Base-by-base conservation (phyloP, 2,113 vertebrate species). In the Gambusia affinis region DNA sequence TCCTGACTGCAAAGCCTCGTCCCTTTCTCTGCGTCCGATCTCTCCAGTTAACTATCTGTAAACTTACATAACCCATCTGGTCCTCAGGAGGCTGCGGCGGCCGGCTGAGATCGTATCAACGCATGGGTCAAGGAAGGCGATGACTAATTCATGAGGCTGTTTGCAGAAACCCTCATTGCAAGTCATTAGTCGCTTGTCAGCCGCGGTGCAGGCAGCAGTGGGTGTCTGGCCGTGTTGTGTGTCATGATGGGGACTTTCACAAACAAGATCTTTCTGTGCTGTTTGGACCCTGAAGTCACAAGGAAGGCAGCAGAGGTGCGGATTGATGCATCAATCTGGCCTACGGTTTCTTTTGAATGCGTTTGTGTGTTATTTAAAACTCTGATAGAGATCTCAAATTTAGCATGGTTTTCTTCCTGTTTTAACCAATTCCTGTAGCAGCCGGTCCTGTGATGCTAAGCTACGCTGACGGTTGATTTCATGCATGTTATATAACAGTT, bases 81-180 rank as follows among this genome's bases (percentile, higher is more conserved):
- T 74, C 75, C 75, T 69, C 61, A 1, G 73, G 85, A 85, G 64
- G 76, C 86, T 67, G 78, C 70, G 0, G 71, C 54, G 64, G 28
- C 70, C 63, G 71, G 14, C 80, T 85, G 68, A 79, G 85, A 88
- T 82, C 12, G 66, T 81, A 87, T 91, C 88, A 47, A 10, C 1
- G 74, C 69, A 33, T 78, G 77, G 87, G 85, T 90, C 84, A 82
- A 62, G 39, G 65, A 84, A 75, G 60, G 82, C 19, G 62, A 82
- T 89, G 70, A 86, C 75, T 89, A 84, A 89, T 89, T 90, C 85
- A 87, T 90, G 82, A 86, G 70, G 76, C 69, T 44, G 79, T 73
- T 83, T 60, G 72, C 72, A 37, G 66, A 35, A 82, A 37, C 33
- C 60, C 80, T 78, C 33, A 30, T 37, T 62, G 19, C 70, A 77